Evolutionary conservation across 2,113 vertebrate genomes (phyloP), one percentile per base, ranked within the genome.

Genomic region (Pomatostomus ruficeps): DNA sequence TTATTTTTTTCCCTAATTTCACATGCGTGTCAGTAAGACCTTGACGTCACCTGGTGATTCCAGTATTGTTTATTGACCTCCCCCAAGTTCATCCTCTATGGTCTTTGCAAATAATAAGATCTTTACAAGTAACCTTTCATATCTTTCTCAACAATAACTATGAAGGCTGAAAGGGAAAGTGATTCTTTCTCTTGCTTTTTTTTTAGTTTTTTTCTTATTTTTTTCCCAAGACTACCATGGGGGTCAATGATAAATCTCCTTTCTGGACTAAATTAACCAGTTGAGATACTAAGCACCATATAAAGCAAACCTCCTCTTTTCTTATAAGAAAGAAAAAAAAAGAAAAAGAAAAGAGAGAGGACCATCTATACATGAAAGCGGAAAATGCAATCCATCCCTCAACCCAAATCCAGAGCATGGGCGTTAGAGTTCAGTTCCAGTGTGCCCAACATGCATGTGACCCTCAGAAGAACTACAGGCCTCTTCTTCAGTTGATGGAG

Each of bases 171-270:
- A 79, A 78, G 10, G 26, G 66, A 74, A 38, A 49, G 33, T 0
- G 0, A 0, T 21, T 49, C 14, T 49, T 45, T 14, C 2, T 22
- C 1, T 6, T 7, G 3, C 2, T 19, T 11, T 10, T 20, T 29
- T 20, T 20, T 22, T 18, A 33, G 12, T 23, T 12, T 11, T 40
- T 7, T 15, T 10, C 11, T 24, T 6, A 12, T 33, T 22, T 29
- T 14, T 14, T 4, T 4, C 3, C 11, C 7, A 12, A 58, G 23
- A 12, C 0, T 0, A 28, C n/a, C 18, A 6, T 43, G 7, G 23
- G 17, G 91, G 24, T 49, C 51, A 36, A 12, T 40, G 7, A 15
- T 51, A 77, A 66, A 81, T 68, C 23, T 79, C 12, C 57, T 81
- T 83, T 86, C 33, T 21, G 42, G 58, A 16, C 8, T 43, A 79